Evolutionary conservation across 2,888 invertebrate species (phyloP).

Genomic region (Steinernema scapterisci): DNA sequence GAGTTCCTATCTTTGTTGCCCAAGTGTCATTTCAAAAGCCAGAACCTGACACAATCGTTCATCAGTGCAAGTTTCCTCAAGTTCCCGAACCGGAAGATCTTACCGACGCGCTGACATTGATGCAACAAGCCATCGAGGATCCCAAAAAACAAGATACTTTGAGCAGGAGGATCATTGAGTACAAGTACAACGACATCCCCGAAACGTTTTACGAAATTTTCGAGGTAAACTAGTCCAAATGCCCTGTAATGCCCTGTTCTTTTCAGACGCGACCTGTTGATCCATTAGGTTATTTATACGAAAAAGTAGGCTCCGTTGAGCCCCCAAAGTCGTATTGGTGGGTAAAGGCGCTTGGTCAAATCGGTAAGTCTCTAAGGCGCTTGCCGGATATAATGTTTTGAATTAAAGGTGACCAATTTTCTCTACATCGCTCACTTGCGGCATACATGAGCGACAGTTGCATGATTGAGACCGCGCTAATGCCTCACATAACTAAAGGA

Average conservation of each 20-base stretch:
- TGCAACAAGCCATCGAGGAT: conserved; percentile 36
- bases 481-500: conserved; percentile 53
- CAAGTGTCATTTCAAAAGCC: conserved; percentile 40
- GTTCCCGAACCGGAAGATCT: conserved; percentile 66
- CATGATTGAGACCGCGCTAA: conserved; percentile 65
- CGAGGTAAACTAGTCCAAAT: conserved; percentile 26
- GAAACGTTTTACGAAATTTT: conserved; percentile 36
- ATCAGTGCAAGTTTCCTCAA: conserved; percentile 67
- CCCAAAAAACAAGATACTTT: conserved; percentile 14
- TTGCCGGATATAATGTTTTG: not conserved
- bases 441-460: conserved; percentile 68
- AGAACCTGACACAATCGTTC: conserved; percentile 51
- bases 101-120: conserved; percentile 40
- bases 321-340: conserved; percentile 4
- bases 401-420: conserved; percentile 58
- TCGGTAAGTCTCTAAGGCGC: not conserved
- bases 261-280: not conserved
- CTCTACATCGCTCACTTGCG: conserved; percentile 67
- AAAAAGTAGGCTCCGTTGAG: not conserved
- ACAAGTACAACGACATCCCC: conserved; percentile 35
- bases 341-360: not conserved
- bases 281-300: not conserved
- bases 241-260: no score
- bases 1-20: conserved; percentile 64
- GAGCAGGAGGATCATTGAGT: conserved; percentile 31